phyloP scores from a whole-genome alignment of 2,888 invertebrate species.

The Hipparchia semele region DNA sequence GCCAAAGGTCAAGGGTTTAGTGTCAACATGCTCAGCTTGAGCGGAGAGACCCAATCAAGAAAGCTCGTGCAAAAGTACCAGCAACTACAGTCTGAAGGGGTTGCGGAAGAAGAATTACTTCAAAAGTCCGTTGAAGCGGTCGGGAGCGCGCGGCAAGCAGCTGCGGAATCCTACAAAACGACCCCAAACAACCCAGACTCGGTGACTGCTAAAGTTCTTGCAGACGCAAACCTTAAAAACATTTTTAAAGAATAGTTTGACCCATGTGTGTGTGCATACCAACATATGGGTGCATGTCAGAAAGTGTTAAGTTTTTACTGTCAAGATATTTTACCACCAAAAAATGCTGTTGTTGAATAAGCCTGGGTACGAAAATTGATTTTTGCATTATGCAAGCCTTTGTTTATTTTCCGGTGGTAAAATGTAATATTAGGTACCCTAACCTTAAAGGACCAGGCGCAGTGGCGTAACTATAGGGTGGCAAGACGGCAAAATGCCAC shows the following conservation, averaged over 20 bases:
- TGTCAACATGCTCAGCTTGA: conserved; percentile 79
- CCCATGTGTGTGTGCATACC: not conserved
- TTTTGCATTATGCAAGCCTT: too few relatives aligned
- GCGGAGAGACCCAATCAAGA: conserved; percentile 81
- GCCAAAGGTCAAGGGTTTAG: conserved; percentile 81
- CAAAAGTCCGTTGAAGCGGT: conserved; percentile 61
- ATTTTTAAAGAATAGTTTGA: conserved; percentile 45
- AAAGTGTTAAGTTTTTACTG: too few relatives aligned
- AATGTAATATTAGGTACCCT: too few relatives aligned
- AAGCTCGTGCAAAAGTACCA: conserved; percentile 85
- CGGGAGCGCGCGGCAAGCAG: conserved; percentile 53
- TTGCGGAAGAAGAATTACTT: conserved; percentile 78
- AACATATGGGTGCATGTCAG: too few relatives aligned
- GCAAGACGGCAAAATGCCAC: too few relatives aligned
- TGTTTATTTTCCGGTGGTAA: too few relatives aligned
- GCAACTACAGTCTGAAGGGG: conserved; percentile 79
- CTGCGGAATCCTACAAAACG: conserved; percentile 45
- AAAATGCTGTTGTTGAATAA: too few relatives aligned
- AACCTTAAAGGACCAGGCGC: too few relatives aligned
- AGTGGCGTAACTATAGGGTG: too few relatives aligned
- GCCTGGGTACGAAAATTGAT: too few relatives aligned
- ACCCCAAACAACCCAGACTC: conserved; percentile 55
- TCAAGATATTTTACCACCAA: too few relatives aligned
- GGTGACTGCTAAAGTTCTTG: conserved; percentile 60
- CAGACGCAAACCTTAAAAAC: conserved; percentile 43